These are phyloP conservation scores for Zaprionus inermis DNA, from an alignment of 1,140 invertebrate genomes.

Conservation along the genomic window DNA sequence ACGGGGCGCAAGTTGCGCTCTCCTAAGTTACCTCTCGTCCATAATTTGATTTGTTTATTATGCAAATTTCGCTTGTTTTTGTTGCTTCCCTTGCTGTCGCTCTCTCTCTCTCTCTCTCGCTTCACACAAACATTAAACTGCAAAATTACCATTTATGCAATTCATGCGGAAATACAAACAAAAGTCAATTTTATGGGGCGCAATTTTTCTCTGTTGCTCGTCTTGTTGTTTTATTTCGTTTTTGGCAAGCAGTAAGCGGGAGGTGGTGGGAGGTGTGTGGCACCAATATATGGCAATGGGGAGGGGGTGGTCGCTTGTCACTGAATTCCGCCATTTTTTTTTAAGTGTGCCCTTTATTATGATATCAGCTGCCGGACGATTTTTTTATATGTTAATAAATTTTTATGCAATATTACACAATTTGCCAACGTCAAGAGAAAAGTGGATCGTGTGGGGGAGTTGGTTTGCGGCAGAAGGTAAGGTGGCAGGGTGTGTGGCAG, in stretches of 20 bases:
- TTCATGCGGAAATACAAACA: constrained; percentile 82
- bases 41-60: constrained; percentile 59
- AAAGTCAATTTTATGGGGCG: constrained; percentile 77
- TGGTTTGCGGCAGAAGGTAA: too few relatives aligned
- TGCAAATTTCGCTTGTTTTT: constrained; percentile 46
- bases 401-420: constrained; percentile 80
- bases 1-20: constrained; percentile 39
- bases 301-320: constrained; percentile 8
- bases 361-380: constrained; percentile 76
- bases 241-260: constrained; percentile 8
- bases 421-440: constrained; percentile 38
- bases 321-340: constrained; percentile 58
- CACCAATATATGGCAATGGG: background rate
- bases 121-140: constrained; percentile 73
- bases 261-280: background rate
- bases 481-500: background rate
- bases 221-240: constrained; percentile 35
- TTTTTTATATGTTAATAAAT: constrained; percentile 79
- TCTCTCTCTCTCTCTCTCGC: constrained; percentile 36
- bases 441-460: constrained; percentile 4
- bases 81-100: constrained; percentile 36
- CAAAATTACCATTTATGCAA: constrained; percentile 82
- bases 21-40: constrained; percentile 52
- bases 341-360: constrained; percentile 78
- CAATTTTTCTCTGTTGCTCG: constrained; percentile 25